These are phyloP conservation scores for Grantiella picta DNA, from an alignment of 2,113 vertebrate species.

Conservation along the genomic window DNA sequence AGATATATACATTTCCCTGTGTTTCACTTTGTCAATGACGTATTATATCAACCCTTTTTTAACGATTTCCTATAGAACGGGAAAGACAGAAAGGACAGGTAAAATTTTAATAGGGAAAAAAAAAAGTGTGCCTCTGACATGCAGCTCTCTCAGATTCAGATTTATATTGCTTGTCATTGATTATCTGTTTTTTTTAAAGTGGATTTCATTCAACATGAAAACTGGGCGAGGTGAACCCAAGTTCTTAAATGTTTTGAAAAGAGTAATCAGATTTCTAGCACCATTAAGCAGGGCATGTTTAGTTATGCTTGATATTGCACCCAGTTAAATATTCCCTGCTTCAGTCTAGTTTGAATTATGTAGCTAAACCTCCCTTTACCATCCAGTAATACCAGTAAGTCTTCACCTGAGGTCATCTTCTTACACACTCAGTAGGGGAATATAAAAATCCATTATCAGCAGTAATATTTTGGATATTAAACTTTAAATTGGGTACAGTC, in stretches of 20 bases:
- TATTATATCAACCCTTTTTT: background rate
- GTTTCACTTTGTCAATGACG: background rate
- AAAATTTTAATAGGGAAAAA: background rate
- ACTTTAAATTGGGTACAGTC: constrained; percentile 54
- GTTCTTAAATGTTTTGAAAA: background rate
- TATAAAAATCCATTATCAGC: constrained; percentile 50
- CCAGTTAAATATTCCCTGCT: background rate
- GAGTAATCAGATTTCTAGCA: background rate
- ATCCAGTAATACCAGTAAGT: background rate
- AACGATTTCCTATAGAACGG: background rate
- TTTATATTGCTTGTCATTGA: background rate
- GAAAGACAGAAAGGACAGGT: background rate
- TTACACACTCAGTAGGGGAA: constrained; percentile 26
- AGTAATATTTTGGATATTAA: constrained; percentile 53
- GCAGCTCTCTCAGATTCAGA: background rate
- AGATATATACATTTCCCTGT: background rate
- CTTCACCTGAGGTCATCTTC: constrained; percentile 29
- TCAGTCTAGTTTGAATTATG: background rate
- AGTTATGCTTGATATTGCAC: background rate
- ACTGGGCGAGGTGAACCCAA: background rate
- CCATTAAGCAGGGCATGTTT: background rate
- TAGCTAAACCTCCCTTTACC: background rate
- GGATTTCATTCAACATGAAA: background rate
- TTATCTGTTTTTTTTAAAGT: background rate
- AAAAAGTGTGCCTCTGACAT: background rate